Base-by-base conservation (phyloP, 2,113 vertebrate species). In the Rhinichthys klamathensis region DNA sequence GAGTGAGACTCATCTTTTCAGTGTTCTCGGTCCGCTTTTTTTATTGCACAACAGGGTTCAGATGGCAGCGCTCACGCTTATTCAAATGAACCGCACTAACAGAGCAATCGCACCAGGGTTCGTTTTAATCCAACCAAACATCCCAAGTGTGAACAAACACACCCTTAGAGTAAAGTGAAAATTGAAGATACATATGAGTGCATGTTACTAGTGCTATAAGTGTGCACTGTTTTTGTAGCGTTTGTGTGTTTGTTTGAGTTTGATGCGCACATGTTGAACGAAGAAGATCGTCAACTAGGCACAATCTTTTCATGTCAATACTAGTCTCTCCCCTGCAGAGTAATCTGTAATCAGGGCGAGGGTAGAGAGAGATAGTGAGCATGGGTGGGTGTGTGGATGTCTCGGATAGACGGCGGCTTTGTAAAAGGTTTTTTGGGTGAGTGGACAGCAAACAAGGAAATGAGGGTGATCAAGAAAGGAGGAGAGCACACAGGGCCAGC, bases 341-440 rank as follows among this genome's bases (percentile, higher is more conserved):
- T 69, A 58, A n/a, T 85, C 38, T 70, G 84, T 85, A 87, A 85
- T 79, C 70, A 87, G 79, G 58, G 30, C 73, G 80, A 83, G 18
- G 67, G 44, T n/a, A 38, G n/a, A 79, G 41, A 74, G 67, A 72
- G 38, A 15, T 30, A 18, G 13, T 27, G 18, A 58, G 30, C 35
- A 60, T 60, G 51, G 15, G 72, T 72, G 86, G 49, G 73, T 84
- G 85, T 83, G 74, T 70, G 84, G 69, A 69, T 80, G 70, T 86
- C 63, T 70, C 44, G 27, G 80, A 54, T 35, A 56, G 80, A 72
- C 79, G 27, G 54, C 30, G 35, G 38, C 63, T 67, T 11, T 72
- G 80, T 38, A 56, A 58, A 82, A 72, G 80, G 80, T 82, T 51
- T 82, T 70, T 58, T 82, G 83, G 46, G 46, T 69, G 65, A 80